Percentiles rank a stretch among this genome's conserved stretches.
Evolutionary conservation across 2,113 vertebrate species (phyloP).

Genomic region (Cyprinodon tularosa): DNA sequence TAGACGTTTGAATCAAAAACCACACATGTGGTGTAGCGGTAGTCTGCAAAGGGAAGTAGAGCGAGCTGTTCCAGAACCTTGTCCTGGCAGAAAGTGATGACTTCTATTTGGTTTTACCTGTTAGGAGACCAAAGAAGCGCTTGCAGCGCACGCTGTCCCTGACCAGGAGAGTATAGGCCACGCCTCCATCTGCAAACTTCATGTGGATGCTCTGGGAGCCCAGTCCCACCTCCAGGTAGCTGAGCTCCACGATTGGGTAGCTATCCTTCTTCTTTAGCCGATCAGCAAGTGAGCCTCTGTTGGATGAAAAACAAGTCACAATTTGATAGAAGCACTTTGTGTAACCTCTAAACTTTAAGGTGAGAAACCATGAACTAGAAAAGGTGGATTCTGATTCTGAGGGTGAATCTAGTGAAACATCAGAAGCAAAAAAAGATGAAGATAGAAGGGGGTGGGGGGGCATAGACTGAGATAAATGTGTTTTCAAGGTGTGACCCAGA

Average conservation of each 20-base stretch:
- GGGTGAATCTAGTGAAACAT: not conserved
- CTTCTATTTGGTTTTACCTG: slow-evolving; percentile 74
- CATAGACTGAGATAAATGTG: slow-evolving; percentile 54
- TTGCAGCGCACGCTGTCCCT: slow-evolving; percentile 84
- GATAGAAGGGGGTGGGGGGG: not conserved
- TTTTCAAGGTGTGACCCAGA: slow-evolving; percentile 70
- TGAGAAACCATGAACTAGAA: not conserved
- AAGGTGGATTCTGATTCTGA: not conserved
- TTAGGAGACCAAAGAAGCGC: slow-evolving; percentile 82
- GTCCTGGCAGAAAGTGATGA: slow-evolving; percentile 6
- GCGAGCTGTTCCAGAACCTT: slow-evolving; percentile 46
- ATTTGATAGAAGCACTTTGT: not conserved
- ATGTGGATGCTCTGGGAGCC: slow-evolving; percentile 87
- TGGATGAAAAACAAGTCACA: slow-evolving; percentile 27
- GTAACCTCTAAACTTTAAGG: not conserved
- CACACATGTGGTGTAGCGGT: slow-evolving; percentile 40
- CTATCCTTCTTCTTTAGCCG: slow-evolving; percentile 86
- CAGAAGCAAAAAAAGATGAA: not conserved
- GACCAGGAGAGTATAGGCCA: slow-evolving; percentile 87
- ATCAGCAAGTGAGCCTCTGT: slow-evolving; percentile 84
- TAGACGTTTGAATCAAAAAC: slow-evolving; percentile 28
- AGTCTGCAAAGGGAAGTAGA: slow-evolving; percentile 22
- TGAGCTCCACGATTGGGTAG: slow-evolving; percentile 82
- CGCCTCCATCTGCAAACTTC: slow-evolving; percentile 81
- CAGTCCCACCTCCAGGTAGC: slow-evolving; percentile 88